These are phyloP conservation scores for Hipparchia semele DNA, from an alignment of 2,888 invertebrate species.

Conservation along the genomic window DNA sequence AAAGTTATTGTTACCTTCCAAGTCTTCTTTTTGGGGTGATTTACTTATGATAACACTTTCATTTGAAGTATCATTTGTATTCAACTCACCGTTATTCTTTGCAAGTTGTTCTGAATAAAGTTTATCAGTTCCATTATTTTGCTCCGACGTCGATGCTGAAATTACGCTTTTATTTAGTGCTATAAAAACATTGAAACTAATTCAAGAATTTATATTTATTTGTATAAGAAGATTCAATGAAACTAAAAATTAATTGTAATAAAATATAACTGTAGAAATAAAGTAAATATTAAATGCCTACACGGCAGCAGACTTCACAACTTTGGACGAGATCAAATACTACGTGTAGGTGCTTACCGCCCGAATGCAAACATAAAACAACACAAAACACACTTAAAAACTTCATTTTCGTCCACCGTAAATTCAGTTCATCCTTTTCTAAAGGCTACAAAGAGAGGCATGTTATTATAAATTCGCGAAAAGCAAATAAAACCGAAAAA, in stretches of 20 bases:
- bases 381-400: slow-evolving; percentile 32
- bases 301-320: not conserved
- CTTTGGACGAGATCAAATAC: not conserved
- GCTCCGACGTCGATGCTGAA: slow-evolving; percentile 4
- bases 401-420: slow-evolving; percentile 31
- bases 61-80: not conserved
- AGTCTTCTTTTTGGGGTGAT: not conserved
- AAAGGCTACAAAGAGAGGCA: slow-evolving; percentile 44
- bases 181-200: too few relatives aligned
- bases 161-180: not conserved
- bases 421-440: slow-evolving; percentile 29
- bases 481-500: slow-evolving; percentile 46
- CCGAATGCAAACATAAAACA: slow-evolving; percentile 33
- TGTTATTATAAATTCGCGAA: slow-evolving; percentile 51
- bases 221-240: too few relatives aligned
- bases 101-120: not conserved
- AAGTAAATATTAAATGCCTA: not conserved
- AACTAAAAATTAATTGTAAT: not conserved
- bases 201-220: too few relatives aligned
- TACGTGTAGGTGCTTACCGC: slow-evolving; percentile 27
- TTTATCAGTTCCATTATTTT: slow-evolving; percentile 8
- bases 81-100: not conserved
- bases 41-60: not conserved
- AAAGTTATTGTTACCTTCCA: not conserved
- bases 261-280: not conserved